Evolutionary conservation across 2,888 invertebrate species (phyloP).

Genomic region (Strigamia transsilvanica): DNA sequence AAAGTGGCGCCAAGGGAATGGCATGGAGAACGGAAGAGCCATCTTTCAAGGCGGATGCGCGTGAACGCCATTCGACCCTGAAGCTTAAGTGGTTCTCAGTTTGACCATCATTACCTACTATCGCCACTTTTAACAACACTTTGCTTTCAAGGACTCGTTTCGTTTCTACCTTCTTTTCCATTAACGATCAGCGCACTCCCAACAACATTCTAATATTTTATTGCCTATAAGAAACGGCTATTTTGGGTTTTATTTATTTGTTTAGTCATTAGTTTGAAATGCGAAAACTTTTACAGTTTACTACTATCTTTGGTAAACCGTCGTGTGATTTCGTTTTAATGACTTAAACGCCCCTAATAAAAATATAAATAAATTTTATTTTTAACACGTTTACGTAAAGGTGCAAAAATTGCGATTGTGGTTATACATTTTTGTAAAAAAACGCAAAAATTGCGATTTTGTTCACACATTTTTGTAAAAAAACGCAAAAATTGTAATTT

Average conservation of each 20-base stretch:
- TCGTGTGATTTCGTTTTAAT: background rate
- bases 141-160: conserved; percentile 48
- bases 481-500: too few species aligned
- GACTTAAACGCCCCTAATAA: background rate
- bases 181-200: conserved; percentile 9
- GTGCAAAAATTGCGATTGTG: too few species aligned
- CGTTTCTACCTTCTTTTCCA: conserved; percentile 22
- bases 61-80: conserved; percentile 44
- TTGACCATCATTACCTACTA: conserved; percentile 49
- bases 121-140: conserved; percentile 49
- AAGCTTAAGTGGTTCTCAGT: conserved; percentile 45
- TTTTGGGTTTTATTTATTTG: conserved; percentile 10
- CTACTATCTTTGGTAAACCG: background rate
- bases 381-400: too few species aligned
- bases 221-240: background rate
- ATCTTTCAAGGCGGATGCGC: conserved; percentile 46
- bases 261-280: background rate
- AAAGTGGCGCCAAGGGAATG: conserved; percentile 46
- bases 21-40: conserved; percentile 23
- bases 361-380: too few species aligned
- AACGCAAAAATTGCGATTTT: too few species aligned
- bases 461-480: too few species aligned
- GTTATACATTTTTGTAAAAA: too few species aligned
- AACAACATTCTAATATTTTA: conserved; percentile 20
- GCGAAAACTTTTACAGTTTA: background rate